Conservation (phyloP, 2,797 vertebrate genomes). For the Sebastes matsubarae region DNA sequence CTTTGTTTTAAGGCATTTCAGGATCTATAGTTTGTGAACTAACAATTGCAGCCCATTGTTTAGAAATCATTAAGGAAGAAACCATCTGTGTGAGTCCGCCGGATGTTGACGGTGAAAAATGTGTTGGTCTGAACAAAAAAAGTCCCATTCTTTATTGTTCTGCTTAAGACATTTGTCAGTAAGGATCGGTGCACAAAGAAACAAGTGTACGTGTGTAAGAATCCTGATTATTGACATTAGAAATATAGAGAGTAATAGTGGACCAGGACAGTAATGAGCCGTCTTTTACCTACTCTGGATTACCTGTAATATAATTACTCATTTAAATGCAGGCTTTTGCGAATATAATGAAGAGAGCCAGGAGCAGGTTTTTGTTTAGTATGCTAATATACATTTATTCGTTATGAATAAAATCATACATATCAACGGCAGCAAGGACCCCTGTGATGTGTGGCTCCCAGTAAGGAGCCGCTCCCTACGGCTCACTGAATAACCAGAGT, state of each 20-base stretch:
- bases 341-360: constrained; percentile 2
- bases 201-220: neutral
- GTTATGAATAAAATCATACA: constrained; percentile 41
- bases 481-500: constrained; percentile 31
- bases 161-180: constrained; percentile 3
- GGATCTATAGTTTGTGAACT: constrained; percentile 8
- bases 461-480: constrained; percentile 30
- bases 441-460: constrained; percentile 35
- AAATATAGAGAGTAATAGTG: neutral
- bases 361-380: constrained; percentile 24
- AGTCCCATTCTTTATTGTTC: constrained; percentile 26
- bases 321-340: constrained; percentile 58
- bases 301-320: constrained; percentile 34
- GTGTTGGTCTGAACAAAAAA: constrained; percentile 9
- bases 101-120: constrained; percentile 33
- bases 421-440: neutral
- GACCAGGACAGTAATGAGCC: neutral
- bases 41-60: constrained; percentile 16
- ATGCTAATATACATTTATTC: constrained; percentile 50
- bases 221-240: neutral
- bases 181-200: constrained; percentile 7
- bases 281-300: constrained; percentile 17
- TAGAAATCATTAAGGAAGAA: constrained; percentile 15
- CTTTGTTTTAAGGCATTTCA: constrained; percentile 9
- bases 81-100: neutral